These are phyloP conservation scores for Hyaena hyaena DNA, from an alignment of 2,113 vertebrate genomes.

Conservation along the genomic window DNA sequence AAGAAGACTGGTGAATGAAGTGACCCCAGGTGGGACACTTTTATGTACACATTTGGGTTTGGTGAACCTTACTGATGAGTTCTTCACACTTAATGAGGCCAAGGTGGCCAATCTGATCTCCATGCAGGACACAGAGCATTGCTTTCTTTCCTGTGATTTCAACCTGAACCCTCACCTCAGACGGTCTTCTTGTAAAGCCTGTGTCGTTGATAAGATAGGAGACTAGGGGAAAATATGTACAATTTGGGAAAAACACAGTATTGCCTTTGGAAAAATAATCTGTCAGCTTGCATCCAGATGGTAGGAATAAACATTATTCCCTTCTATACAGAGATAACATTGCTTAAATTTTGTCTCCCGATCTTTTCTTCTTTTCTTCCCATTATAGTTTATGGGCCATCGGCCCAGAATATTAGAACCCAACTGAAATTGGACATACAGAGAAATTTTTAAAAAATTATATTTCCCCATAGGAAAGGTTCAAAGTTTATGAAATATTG, in stretches of 20 bases:
- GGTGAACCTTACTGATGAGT: not conserved
- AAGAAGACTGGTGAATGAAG: not conserved
- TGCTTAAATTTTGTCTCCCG: not conserved
- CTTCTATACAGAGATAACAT: not conserved
- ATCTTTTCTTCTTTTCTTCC: not conserved
- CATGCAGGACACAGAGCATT: not conserved
- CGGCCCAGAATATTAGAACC: not conserved
- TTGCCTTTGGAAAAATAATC: not conserved
- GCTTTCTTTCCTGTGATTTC: constrained; percentile 33
- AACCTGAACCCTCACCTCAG: not conserved
- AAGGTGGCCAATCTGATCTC: not conserved
- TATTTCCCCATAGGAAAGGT: not conserved
- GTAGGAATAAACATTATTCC: not conserved
- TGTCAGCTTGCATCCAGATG: not conserved
- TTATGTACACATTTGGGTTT: not conserved
- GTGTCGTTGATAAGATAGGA: not conserved
- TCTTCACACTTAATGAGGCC: not conserved
- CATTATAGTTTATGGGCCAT: too few relatives aligned
- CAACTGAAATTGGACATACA: not conserved
- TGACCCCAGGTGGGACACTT: fast-evolving
- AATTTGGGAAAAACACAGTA: not conserved
- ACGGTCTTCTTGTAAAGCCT: not conserved
- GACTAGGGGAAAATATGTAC: not conserved
- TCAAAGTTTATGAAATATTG: not conserved
- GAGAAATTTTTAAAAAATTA: not conserved